These are phyloP conservation scores for Agonum fuliginosum DNA, from an alignment of 2,888 invertebrate genomes.

Conservation along the genomic window DNA sequence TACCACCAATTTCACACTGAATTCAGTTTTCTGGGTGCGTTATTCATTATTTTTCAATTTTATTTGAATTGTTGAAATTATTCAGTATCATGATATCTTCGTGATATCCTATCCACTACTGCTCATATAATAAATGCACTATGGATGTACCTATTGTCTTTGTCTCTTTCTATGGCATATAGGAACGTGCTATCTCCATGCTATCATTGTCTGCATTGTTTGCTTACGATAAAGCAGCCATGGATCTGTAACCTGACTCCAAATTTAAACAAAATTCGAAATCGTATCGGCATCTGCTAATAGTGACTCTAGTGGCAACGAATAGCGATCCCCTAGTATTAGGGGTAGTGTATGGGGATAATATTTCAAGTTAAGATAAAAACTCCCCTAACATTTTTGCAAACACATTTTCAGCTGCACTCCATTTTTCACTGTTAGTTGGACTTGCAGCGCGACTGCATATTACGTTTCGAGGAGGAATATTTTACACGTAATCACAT, in stretches of 20 bases:
- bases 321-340: slow-evolving; percentile 14
- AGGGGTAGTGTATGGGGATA: slow-evolving; percentile 4
- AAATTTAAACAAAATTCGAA: slow-evolving; percentile 22
- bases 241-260: slow-evolving; percentile 10
- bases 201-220: background rate
- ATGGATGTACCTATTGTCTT: too few relatives aligned
- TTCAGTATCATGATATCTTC: too few relatives aligned
- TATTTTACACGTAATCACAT: too few relatives aligned
- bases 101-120: too few relatives aligned
- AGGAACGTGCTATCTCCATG: too few relatives aligned
- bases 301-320: slow-evolving; percentile 35
- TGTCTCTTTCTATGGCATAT: too few relatives aligned
- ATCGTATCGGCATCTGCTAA: slow-evolving; percentile 38
- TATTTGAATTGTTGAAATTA: too few relatives aligned
- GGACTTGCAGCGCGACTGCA: background rate
- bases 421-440: slow-evolving; percentile 36
- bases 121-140: too few relatives aligned
- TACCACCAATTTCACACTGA: too few relatives aligned
- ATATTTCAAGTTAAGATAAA: slow-evolving; percentile 37
- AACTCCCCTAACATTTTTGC: slow-evolving; percentile 30
- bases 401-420: slow-evolving; percentile 32
- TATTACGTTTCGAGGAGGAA: background rate
- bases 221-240: background rate
- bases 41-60: too few relatives aligned
- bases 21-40: too few relatives aligned